Base-by-base conservation (phyloP, 2,797 vertebrate species). In the Tarsius wallacei region DNA sequence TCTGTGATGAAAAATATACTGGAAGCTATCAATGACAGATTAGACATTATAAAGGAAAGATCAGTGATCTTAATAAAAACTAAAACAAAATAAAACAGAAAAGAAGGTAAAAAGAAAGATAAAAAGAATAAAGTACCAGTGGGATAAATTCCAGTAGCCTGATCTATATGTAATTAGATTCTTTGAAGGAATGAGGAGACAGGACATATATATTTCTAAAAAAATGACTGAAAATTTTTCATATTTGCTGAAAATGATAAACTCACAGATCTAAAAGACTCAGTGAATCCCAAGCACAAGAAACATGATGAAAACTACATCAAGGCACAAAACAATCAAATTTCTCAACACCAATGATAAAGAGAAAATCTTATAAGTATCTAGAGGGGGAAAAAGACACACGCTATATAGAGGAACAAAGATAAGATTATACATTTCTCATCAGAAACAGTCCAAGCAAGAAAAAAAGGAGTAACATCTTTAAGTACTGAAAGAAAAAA, bases 221-320 rank as follows among this genome's bases (percentile, higher is more conserved):
- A 4, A 81, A 84, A 83, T 71, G 16, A n/a, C 42, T 49, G 51
- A 80, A 80, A 71, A 19, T 3, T 26, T 86, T 76, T 10, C 47
- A 53, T 90, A 82, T 93, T 92, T 91, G 8, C 14, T 59, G 8
- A 90, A 68, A 94, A 87, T 16, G 26, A 63, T 73, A 87, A 87
- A 70, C 26, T 2, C n/a, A 70, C 6, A 76, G 28, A 73, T 87
- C 21, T 53, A 71, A 64, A 64, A 80, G 31, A 8, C 7, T 61
- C 42, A 53, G 17, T 64, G 17, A 78, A 77, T 42, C 2, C 10
- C 33, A 86, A 47, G 26, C 7, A 63, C 3, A 87, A 57, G 63
- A 70, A 36, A 51, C n/a, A 9, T 1, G 13, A 88, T 70, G 21
- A 61, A 64, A 91, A 21, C n/a, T 83, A 42, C 9, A 49, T 55